phyloP scores from a whole-genome alignment of 2,888 invertebrate species.

The Chydorus sphaericus region DNA sequence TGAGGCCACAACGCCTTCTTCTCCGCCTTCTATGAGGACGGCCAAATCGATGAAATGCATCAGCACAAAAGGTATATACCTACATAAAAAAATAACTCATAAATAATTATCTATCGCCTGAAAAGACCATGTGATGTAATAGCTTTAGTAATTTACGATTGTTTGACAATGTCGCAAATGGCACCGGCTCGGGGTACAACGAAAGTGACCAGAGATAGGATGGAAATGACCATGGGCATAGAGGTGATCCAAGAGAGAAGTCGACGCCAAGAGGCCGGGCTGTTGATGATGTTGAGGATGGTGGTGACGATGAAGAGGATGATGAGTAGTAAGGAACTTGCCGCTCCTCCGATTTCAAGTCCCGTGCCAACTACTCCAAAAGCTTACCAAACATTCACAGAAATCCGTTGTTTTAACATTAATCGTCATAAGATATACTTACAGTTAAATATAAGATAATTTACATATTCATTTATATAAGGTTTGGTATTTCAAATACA shows the following conservation, averaged over 20 bases:
- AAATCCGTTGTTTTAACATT: too few relatives aligned
- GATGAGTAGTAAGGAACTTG: neutral
- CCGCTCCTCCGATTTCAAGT: neutral
- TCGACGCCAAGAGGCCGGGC: neutral
- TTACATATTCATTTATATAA: too few relatives aligned
- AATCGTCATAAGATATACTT: too few relatives aligned
- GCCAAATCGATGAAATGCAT: conserved; percentile 12
- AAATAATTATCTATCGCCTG: neutral
- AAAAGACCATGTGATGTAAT: too few relatives aligned
- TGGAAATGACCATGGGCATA: neutral
- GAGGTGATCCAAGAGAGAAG: neutral
- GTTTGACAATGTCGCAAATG: neutral
- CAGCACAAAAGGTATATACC: conserved; percentile 5
- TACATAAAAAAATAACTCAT: neutral
- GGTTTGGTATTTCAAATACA: too few relatives aligned
- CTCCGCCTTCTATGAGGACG: conserved; percentile 1
- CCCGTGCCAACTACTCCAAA: neutral
- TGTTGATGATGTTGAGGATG: neutral
- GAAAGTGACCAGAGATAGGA: neutral
- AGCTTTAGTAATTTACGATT: too few relatives aligned
- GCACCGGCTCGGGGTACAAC: neutral
- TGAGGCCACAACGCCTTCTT: neutral
- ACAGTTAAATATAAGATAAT: too few relatives aligned
- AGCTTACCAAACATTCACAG: too few relatives aligned
- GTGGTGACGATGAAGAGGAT: neutral